Base-by-base conservation (phyloP, 35 echinoderm and acorn worm genomes). In the Heliocidaris tuberculata region DNA sequence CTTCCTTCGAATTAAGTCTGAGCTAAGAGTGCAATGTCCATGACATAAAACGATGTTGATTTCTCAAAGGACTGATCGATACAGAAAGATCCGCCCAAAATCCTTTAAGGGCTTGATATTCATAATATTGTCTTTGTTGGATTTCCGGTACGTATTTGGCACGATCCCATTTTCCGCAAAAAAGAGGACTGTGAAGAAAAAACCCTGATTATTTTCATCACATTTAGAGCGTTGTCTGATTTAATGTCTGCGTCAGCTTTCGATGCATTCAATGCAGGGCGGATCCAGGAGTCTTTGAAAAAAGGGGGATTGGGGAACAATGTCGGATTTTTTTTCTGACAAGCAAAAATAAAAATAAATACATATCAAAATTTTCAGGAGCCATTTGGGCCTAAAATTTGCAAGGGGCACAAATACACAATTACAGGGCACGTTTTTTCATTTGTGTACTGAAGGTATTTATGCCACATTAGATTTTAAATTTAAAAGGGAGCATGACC, bases 61-160 rank as follows among this genome's bases (percentile, higher is more conserved):
- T 78, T n/a, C 65, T 78, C 65, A n/a, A 78, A 78, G 65, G 65
- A 78, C 27, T 78, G 65, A 78, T 78, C 65, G 27, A 78, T 78
- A n/a, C 27, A 27, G 7, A 78, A 78, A 78, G 65, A 78, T n/a
- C 65, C 65, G 65, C 65, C 65, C 52, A 24, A 78, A 78, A 78
- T 78, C 19, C 2, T 78, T 78, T 78, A 56, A 56, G 52, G 52
- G 15, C 52, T 56, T 56, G 0, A 0, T 56, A 9, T 56, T 56
- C 52, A 11, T 56, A 2, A 0, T 56, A 9, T 56, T 56, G 52
- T 24, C 65, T 78, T 78, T 78, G 65, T 78, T n/a, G 21, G 65
- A 78, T 78, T 78, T 78, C 65, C 65, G 65, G 65, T n/a, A 78
- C 65, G 65, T 78, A 19, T 78, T n/a, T 78, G 65, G 65, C 65